phyloP scores from a whole-genome alignment of 2,797 vertebrate genomes.

The Spea hammondii region DNA sequence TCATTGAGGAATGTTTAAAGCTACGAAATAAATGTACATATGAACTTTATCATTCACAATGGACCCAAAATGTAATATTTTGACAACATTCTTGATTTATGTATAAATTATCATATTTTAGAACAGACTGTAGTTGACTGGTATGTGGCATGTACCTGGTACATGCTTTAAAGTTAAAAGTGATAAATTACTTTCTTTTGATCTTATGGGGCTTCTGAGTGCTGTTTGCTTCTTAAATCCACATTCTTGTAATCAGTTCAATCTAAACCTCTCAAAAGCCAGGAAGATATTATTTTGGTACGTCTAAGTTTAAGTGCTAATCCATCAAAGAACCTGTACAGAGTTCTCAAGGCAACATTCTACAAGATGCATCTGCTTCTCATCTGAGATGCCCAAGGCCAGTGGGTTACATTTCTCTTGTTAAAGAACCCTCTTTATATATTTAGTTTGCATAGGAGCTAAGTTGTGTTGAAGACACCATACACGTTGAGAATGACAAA shows the following conservation, averaged over 20 bases:
- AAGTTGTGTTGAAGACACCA: conserved; percentile 9
- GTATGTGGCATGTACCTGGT: conserved; percentile 38
- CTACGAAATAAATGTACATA: conserved; percentile 62
- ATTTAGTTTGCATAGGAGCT: conserved; percentile 35
- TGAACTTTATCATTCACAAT: conserved; percentile 69
- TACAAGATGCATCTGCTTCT: conserved; percentile 41
- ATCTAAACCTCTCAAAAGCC: conserved; percentile 47
- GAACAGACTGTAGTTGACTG: conserved; percentile 21
- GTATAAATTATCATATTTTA: conserved; percentile 60
- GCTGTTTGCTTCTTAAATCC: conserved; percentile 37
- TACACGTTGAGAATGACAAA: conserved; percentile 24
- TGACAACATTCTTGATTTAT: conserved; percentile 68
- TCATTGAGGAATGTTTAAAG: conserved; percentile 45
- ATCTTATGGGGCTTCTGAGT: conserved; percentile 37
- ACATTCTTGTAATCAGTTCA: conserved; percentile 50
- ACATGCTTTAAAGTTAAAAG: conserved; percentile 28
- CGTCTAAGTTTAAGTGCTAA: conserved; percentile 49
- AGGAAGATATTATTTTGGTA: conserved; percentile 46
- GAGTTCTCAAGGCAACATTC: conserved; percentile 36
- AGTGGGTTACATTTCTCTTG: conserved; percentile 31
- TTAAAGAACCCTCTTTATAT: conserved; percentile 36
- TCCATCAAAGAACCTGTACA: conserved; percentile 37
- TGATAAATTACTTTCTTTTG: conserved; percentile 34
- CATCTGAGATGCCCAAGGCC: conserved; percentile 36
- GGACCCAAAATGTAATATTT: conserved; percentile 69